Conservation (phyloP, 1,140 invertebrate species). For the Tribolium madens region DNA sequence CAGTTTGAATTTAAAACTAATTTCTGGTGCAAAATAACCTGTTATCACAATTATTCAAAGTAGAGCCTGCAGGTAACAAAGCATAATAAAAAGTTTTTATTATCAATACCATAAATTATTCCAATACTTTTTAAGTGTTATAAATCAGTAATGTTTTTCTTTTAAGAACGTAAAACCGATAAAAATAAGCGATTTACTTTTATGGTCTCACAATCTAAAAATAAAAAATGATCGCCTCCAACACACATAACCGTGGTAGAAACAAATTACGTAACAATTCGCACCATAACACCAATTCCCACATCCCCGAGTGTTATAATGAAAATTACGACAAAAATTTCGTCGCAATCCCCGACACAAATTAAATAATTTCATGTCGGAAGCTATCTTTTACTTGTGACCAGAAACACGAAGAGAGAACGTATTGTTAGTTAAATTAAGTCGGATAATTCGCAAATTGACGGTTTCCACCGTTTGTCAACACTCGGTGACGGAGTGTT, state of each 20-base stretch:
- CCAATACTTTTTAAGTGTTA: no score
- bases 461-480: constrained; percentile 40
- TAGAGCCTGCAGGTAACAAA: no score
- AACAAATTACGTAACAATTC: constrained; percentile 27
- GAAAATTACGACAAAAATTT: constrained; percentile 17
- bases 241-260: neutral
- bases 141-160: no score
- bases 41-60: no score
- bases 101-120: neutral
- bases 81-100: no score
- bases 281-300: neutral
- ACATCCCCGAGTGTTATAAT: constrained; percentile 1
- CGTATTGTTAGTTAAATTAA: constrained; percentile 22
- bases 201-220: constrained; percentile 25
- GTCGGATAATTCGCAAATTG: constrained; percentile 44
- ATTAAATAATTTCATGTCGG: constrained; percentile 24
- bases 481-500: constrained; percentile 26
- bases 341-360: constrained; percentile 15
- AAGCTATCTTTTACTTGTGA: constrained; percentile 22
- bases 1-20: neutral
- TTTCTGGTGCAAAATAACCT: no score
- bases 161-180: neutral
- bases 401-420: neutral
- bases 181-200: constrained; percentile 15
- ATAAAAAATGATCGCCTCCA: constrained; percentile 39